These are phyloP conservation scores for Colistium nudipinnis DNA, from an alignment of 2,113 vertebrate genomes.

Conservation along the genomic window DNA sequence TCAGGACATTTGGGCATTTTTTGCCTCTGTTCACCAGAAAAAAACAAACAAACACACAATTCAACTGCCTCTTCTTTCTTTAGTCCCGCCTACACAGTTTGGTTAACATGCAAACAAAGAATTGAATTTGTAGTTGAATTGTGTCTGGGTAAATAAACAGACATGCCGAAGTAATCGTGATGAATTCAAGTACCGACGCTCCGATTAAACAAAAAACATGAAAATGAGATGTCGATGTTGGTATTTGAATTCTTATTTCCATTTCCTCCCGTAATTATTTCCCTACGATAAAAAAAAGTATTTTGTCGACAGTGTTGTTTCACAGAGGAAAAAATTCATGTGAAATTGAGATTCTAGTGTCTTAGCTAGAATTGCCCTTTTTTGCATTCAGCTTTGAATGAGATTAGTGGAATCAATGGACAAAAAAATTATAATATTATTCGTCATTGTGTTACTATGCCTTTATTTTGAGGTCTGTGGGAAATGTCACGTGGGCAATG, in stretches of 20 bases:
- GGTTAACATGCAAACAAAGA: constrained; percentile 24
- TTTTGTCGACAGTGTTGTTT: neutral
- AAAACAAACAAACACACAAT: constrained; percentile 20
- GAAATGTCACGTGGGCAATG: neutral
- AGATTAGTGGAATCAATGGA: no score
- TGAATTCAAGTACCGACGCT: constrained; percentile 28
- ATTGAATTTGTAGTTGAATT: constrained; percentile 17
- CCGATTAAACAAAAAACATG: constrained; percentile 20
- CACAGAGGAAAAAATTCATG: neutral
- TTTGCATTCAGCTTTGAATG: neutral
- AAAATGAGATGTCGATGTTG: constrained; percentile 34
- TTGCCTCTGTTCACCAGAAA: constrained; percentile 20
- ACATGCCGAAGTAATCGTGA: constrained; percentile 9
- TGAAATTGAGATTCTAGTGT: no score
- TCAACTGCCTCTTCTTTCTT: neutral
- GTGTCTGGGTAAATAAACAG: constrained; percentile 16
- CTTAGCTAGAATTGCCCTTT: no score
- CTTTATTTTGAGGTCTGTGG: neutral
- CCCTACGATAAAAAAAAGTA: neutral
- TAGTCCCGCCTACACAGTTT: constrained; percentile 14
- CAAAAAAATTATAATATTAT: no score
- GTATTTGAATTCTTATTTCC: constrained; percentile 18
- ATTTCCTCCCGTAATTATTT: neutral
- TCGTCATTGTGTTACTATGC: no score
- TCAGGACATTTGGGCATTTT: constrained; percentile 23